Base-by-base conservation (phyloP, 2,888 invertebrate genomes). In the Micoletzkya japonica region DNA sequence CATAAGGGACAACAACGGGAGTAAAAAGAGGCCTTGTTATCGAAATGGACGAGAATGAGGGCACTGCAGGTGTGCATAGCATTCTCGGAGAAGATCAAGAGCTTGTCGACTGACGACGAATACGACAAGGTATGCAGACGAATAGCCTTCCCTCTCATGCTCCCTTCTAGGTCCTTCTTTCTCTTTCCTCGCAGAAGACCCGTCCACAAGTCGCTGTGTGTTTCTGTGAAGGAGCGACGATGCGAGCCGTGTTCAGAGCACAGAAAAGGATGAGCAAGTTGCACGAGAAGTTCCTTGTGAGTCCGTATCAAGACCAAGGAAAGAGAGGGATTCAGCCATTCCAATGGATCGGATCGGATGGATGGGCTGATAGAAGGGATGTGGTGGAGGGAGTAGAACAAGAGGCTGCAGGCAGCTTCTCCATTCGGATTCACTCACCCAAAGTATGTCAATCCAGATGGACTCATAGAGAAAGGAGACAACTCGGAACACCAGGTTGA, bases 151-250 rank as follows among this genome's bases (percentile, higher is more conserved):
- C 7, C 17, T 7, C 7, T 7, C 7, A 14, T 20, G 71, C 52
- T 26, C 70, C 44, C 32, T 34, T 73, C 37, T 56, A 76, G 71
- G 81, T 81, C 6, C 74, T 84, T 17, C 70, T 64, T 17, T 70
- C 75, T 32, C 70, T 84, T 49, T 58, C 72, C 28, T 57, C 71
- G 20, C 77, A 81, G 64, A 82, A 80, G 63, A 71, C 78, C 24
- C 76, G 84, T 1, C 84, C 84, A 0, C 83, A 84, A 73, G 85
- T 84, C 14, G 80, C 81, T 37, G 83, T 92, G 26, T 92, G 92
- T 86, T 92, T 92, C 89, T 92, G 92, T 87, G 91, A 92, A 86
- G 92, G 92, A 34, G 72, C 71, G 85, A 91, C 91, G 1, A 90
- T 91, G 73, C 72, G 76, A 44, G 73, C 76, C 59, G 76, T 86